Evolutionary conservation across 2,888 invertebrate species (phyloP).

Genomic region (Sisyra nigra): DNA sequence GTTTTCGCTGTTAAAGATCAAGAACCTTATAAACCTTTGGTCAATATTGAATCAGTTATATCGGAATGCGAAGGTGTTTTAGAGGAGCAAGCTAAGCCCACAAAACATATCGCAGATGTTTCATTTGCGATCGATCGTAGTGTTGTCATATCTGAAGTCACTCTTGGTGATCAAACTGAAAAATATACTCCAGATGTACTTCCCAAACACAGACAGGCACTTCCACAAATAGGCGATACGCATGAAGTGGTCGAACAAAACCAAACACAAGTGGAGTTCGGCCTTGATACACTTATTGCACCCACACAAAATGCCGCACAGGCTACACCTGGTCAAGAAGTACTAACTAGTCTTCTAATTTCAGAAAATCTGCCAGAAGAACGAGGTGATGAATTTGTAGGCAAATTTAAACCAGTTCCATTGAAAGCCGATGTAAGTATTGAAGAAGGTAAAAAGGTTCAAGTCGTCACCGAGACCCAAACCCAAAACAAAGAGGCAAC

Average conservation of each 20-base stretch:
- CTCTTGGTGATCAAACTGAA: conserved; percentile 28
- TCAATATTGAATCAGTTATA: conserved; percentile 28
- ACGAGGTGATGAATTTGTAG: conserved; percentile 30
- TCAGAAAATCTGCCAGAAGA: conserved; percentile 31
- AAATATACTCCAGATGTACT: conserved; percentile 20
- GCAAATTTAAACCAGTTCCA: conserved; percentile 29
- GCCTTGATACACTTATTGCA: conserved; percentile 15
- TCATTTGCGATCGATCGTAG: conserved; percentile 25
- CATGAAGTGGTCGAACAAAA: conserved; percentile 26
- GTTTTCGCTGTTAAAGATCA: conserved; percentile 24
- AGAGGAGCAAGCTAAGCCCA: conserved; percentile 20
- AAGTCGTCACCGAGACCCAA: conserved; percentile 22
- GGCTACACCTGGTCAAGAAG: conserved; percentile 27
- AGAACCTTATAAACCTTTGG: conserved; percentile 29
- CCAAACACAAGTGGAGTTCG: conserved; percentile 18
- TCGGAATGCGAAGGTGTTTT: conserved; percentile 28
- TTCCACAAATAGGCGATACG: conserved; percentile 18
- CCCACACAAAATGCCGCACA: conserved; percentile 18
- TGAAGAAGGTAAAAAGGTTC: conserved; percentile 31
- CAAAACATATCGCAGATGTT: conserved; percentile 26
- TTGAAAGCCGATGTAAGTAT: conserved; percentile 30
- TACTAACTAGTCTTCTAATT: conserved; percentile 29
- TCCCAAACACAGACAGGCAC: conserved; percentile 21
- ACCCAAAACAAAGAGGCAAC: conserved; percentile 22
- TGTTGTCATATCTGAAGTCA: conserved; percentile 26